These are phyloP conservation scores for Physella acuta DNA, from an alignment of 1,140 invertebrate genomes.

Conservation along the genomic window DNA sequence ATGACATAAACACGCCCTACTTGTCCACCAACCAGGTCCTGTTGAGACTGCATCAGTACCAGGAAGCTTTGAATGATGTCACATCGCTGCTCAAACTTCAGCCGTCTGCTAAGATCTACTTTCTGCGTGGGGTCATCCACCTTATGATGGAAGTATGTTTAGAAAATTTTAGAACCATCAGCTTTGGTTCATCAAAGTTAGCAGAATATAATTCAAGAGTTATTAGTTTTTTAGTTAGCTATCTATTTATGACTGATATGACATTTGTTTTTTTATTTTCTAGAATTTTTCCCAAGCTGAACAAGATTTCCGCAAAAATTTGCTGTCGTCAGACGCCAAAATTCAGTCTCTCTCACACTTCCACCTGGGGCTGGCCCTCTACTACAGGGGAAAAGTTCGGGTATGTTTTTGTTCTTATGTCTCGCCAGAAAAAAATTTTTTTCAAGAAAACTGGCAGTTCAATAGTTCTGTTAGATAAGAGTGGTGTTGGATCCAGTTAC, in stretches of 20 bases:
- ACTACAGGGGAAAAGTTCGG: constrained; percentile 49
- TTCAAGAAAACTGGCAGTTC: too few species aligned
- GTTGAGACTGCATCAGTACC: constrained; percentile 35
- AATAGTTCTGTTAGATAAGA: too few species aligned
- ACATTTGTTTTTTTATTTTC: constrained; percentile 25
- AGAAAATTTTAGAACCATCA: too few species aligned
- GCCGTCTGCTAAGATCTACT: constrained; percentile 34
- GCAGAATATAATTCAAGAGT: too few species aligned
- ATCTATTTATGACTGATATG: too few species aligned
- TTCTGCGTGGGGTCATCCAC: constrained; percentile 42
- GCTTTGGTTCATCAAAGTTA: too few species aligned
- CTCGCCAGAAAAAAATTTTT: too few species aligned
- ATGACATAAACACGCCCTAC: too few species aligned
- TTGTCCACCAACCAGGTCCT: too few species aligned
- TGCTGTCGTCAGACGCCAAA: constrained; percentile 34
- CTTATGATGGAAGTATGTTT: constrained; percentile 39
- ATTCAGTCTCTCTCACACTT: constrained; percentile 39
- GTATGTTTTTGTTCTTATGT: constrained; percentile 31
- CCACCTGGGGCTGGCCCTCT: constrained; percentile 47
- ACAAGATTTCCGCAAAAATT: constrained; percentile 42
- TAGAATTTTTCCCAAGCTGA: constrained; percentile 46
- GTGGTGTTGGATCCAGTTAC: too few species aligned
- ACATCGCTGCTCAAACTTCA: constrained; percentile 34
- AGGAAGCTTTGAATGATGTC: constrained; percentile 42
- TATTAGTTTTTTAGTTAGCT: too few species aligned